phyloP scores from a whole-genome alignment of 2,888 invertebrate species.

The Aphodius granarius region DNA sequence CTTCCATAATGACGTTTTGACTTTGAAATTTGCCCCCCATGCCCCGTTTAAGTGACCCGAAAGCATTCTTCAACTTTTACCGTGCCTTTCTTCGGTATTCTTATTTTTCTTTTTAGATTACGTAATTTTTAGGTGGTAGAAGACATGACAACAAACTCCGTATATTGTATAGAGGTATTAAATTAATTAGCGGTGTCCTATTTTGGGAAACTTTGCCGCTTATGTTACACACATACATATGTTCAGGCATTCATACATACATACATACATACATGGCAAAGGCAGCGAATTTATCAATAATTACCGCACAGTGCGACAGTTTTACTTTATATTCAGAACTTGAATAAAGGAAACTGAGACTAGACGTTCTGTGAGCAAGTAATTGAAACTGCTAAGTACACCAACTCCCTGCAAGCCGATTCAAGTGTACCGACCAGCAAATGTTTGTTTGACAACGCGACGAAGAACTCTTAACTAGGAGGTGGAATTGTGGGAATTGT shows the following conservation, averaged over 20 bases:
- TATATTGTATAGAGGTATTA: background rate
- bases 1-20: background rate
- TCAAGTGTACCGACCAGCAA: slow-evolving; percentile 17
- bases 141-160: too few relatives aligned
- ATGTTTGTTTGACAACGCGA: slow-evolving; percentile 16
- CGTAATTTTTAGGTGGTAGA: background rate
- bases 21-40: background rate
- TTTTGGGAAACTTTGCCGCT: background rate
- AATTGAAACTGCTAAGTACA: slow-evolving; percentile 29
- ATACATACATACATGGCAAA: slow-evolving; percentile 10
- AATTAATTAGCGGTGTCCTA: background rate
- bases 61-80: background rate
- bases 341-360: slow-evolving; percentile 28
- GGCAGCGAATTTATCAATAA: slow-evolving; percentile 27
- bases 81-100: background rate
- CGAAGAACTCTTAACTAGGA: slow-evolving; percentile 9
- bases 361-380: slow-evolving; percentile 26
- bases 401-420: slow-evolving; percentile 25
- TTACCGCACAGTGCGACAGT: slow-evolving; percentile 16
- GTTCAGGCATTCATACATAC: too few relatives aligned
- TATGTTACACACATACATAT: background rate
- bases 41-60: background rate
- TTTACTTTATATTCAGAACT: slow-evolving; percentile 25
- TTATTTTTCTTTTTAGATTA: background rate
- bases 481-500: slow-evolving; percentile 24